Evolutionary conservation across 2,113 vertebrate genomes (phyloP), one percentile per base, ranked within the genome.

Genomic region (Spea multiplicata): DNA sequence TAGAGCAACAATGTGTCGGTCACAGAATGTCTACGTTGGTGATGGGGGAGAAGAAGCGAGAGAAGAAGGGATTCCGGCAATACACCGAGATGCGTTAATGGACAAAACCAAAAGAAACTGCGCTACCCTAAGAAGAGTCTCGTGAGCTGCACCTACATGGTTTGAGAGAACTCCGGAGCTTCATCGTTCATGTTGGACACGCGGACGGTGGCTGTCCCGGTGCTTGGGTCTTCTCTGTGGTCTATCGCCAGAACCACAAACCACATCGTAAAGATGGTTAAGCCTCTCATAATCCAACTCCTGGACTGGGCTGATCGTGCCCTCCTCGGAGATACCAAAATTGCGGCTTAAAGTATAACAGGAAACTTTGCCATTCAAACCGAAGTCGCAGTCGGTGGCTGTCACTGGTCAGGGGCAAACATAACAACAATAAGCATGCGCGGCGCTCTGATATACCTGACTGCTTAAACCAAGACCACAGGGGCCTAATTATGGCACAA

Each of bases 181-280:
- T 96, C 94, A 50, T 97, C 95, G n/a, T 96, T 97, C 85, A 96
- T 91, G 17, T 97, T 97, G 13, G 93, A 92, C 87, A 96, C 88
- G 62, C 94, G 91, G 12, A 96, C 92, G 0, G 94, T 95, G 5
- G 94, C 92, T 0, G 94, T 97, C 4, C 95, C 95, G 0, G 94
- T 96, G 44, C 88, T 92, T 0, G 93, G 90, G 7, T 91, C 88
- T 9, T 93, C 83, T 3, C 94, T 95, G 73, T 91, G 91, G 87
- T 97, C 95, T 14, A 96, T 84, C 0, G 95, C 95, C 93, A 96
- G 92, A 76, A 96, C 85, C 8, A 95, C 89, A 86, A 97, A 96
- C 87, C n/a, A n/a, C n/a, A n/a, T 96, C 95, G 3, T 96, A 96
- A 55, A 95, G 89, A 78, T 96, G 95, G 81, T 93, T 90, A 0